Base-by-base conservation (phyloP, 2,888 invertebrate species). In the Helobdella robusta region DNA sequence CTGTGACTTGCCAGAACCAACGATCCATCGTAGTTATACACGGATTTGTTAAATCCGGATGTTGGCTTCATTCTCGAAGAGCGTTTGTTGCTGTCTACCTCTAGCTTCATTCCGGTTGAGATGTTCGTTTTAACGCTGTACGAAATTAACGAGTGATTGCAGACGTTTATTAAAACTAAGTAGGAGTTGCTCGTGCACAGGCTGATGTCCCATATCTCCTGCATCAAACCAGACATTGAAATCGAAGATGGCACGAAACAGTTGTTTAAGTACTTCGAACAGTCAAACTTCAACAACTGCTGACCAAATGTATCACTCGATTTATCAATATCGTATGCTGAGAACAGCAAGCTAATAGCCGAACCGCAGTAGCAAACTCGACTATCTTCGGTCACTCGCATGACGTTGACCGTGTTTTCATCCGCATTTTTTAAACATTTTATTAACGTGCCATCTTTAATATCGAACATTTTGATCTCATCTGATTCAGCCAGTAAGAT, bases 281-380 rank as follows among this genome's bases (percentile, higher is more conserved):
- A 69, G 63, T 69, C 59, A 40, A 61, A 70, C 36, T 48, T 34
- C 15, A 65, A 34, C 11, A 72, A 30, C 6, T 59, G 32, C 8
- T 61, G n/a, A 15, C 69, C 70, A 35, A 72, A 69, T 11, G 50
- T 58, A 2, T 6, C 23, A 28, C 67, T 68, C 2, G 60, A 30
- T 20, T 62, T 34, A 34, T 72, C 68, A 20, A 70, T 65, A 59
- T 72, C 69, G 25, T 64, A 50, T 23, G 66, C 68, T 23, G 35
- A 25, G 23, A 74, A 72, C 8, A 67, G 59, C 64, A 74, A 74
- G 64, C 71, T 72, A 18, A 68, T 66, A 6, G 70, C 68, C 36
- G 71, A 69, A 28, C 74, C 75, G 23, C 72, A 68, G 44, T 71
- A 73, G 23, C 68, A 70, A 5, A 67, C 32, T 11, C 68, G 61